phyloP scores from a whole-genome alignment of 2,797 vertebrate species.

The Macroramphosus scolopax region DNA sequence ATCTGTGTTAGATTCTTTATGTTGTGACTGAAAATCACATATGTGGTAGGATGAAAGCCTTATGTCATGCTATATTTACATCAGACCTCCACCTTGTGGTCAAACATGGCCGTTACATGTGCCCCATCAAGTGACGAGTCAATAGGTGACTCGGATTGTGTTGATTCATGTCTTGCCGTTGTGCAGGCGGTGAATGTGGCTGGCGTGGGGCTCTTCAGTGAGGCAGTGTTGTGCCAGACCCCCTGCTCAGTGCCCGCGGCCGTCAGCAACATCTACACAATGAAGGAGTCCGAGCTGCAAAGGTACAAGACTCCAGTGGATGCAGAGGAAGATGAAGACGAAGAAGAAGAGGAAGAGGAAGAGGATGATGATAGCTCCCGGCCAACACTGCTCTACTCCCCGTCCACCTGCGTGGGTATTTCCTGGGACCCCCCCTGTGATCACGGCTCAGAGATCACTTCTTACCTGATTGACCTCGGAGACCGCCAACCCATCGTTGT shows the following conservation, averaged over 20 bases:
- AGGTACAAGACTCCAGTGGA: conserved; percentile 56
- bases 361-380: conserved; percentile 45
- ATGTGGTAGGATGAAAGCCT: neutral
- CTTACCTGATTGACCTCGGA: conserved; percentile 94
- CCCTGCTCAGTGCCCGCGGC: conserved; percentile 92
- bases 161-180: neutral
- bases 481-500: conserved; percentile 87
- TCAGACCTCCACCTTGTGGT: conserved; percentile 63
- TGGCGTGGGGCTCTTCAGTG: conserved; percentile 90
- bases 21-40: neutral
- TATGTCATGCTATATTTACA: conserved; percentile 15
- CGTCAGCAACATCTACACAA: conserved; percentile 84
- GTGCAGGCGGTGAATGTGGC: conserved; percentile 86
- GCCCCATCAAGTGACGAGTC: neutral
- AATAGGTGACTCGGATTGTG: no score
- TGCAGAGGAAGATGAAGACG: conserved; percentile 63
- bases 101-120: neutral
- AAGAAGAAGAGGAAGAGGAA: conserved; percentile 49
- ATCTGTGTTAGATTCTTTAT: no score
- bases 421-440: conserved; percentile 90
- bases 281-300: conserved; percentile 85
- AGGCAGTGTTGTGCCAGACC: conserved; percentile 87
- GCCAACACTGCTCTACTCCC: conserved; percentile 75
- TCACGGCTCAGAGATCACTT: conserved; percentile 92
- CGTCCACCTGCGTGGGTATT: conserved; percentile 91